Percentiles rank a stretch among this genome's conserved stretches.
Conservation (phyloP, 1,140 invertebrate species). For the Drosophila pandora region DNA sequence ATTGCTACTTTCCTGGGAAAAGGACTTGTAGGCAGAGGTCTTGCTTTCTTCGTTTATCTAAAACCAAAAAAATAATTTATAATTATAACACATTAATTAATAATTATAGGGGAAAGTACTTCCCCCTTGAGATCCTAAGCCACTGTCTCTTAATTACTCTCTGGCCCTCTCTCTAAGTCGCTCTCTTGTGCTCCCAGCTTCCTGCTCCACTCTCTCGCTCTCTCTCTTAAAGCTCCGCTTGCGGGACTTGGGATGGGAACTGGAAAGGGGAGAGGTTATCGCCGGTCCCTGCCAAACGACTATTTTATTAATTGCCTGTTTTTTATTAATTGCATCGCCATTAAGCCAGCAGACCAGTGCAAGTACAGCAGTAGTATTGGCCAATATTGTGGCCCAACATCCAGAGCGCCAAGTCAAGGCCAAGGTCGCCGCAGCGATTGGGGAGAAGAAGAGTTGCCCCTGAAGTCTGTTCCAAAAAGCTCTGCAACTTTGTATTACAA, state of each 20-base stretch:
- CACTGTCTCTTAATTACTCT: neutral
- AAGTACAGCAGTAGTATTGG: neutral
- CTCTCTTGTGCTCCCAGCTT: neutral
- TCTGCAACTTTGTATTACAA: constrained; percentile 20
- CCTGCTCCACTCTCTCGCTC: neutral
- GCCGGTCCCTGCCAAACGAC: constrained; percentile 23
- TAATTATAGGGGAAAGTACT: too few relatives aligned
- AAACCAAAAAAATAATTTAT: too few relatives aligned
- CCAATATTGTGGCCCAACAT: constrained; percentile 2
- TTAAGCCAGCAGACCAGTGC: neutral
- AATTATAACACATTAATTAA: too few relatives aligned
- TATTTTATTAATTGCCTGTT: constrained; percentile 36
- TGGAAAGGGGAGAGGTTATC: constrained; percentile 29
- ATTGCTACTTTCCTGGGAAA: neutral
- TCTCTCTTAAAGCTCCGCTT: constrained; percentile 13
- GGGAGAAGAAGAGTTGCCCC: constrained; percentile 1
- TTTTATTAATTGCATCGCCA: constrained; percentile 31
- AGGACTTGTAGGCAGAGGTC: too few relatives aligned
- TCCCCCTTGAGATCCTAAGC: neutral
- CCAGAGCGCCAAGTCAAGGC: constrained; percentile 16
- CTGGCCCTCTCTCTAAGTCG: neutral
- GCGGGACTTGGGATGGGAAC: neutral
- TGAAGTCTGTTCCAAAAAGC: constrained; percentile 15
- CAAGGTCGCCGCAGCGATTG: constrained; percentile 19
- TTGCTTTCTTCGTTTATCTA: too few relatives aligned